These are phyloP conservation scores for Oligia latruncula DNA, from an alignment of 2,888 invertebrate species.

Conservation along the genomic window DNA sequence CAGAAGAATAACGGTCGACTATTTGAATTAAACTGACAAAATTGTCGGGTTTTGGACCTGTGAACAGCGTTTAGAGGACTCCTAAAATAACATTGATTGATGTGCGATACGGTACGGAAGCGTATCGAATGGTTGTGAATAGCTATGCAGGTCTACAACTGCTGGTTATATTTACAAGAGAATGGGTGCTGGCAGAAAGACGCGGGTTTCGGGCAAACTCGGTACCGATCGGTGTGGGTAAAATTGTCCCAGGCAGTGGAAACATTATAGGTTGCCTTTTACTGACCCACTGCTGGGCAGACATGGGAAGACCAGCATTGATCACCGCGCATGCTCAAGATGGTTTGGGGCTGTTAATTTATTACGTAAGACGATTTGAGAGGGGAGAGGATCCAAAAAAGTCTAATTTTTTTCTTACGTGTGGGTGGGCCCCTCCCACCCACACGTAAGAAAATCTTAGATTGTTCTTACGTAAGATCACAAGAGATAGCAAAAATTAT, in stretches of 20 bases:
- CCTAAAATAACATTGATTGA: background rate
- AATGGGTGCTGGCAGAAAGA: background rate
- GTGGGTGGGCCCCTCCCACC: no score
- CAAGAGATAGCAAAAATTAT: no score
- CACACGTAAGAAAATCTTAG: no score
- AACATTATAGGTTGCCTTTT: background rate
- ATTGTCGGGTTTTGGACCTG: background rate
- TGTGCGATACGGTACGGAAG: background rate
- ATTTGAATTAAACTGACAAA: background rate
- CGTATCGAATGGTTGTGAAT: background rate
- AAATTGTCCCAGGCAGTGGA: no score
- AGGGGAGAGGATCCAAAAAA: no score
- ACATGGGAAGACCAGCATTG: background rate
- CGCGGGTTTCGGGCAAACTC: background rate
- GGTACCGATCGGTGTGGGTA: no score
- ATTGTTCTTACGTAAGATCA: no score
- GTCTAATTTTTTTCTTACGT: no score
- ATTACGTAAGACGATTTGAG: no score
- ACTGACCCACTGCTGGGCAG: background rate
- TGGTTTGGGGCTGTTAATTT: no score
- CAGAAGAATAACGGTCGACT: no score
- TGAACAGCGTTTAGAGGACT: background rate
- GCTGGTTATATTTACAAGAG: constrained; percentile 6
- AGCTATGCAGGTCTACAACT: constrained; percentile 7
- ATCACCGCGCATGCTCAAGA: background rate